These are phyloP conservation scores for Acanthoscelides obtectus DNA, from an alignment of 2,888 invertebrate species.

Conservation along the genomic window DNA sequence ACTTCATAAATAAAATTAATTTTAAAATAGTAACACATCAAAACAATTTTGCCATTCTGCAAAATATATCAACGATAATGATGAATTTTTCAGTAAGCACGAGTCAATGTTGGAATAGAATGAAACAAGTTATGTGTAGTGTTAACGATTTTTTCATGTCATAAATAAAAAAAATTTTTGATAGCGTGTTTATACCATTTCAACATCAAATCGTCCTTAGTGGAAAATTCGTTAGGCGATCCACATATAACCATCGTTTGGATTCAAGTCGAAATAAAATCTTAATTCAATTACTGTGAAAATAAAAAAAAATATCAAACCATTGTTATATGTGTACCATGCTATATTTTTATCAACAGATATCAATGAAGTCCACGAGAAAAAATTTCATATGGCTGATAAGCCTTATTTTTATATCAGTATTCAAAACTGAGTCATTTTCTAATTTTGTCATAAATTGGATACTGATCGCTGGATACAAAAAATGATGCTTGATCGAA, in stretches of 20 bases:
- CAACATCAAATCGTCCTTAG: too few species aligned
- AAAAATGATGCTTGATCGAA: background rate
- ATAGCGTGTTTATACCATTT: too few species aligned
- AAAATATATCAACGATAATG: conserved; percentile 11
- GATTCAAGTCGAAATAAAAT: background rate
- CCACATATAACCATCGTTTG: background rate
- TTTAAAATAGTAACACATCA: conserved; percentile 21
- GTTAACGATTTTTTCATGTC: too few species aligned
- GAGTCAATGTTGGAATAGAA: too few species aligned
- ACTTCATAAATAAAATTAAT: conserved; percentile 28
- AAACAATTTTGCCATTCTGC: conserved; percentile 14
- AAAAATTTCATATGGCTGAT: background rate
- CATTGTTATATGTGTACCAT: background rate
- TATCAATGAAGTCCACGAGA: background rate
- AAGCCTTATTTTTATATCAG: too few species aligned
- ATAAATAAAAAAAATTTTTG: too few species aligned
- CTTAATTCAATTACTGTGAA: background rate
- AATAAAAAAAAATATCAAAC: background rate
- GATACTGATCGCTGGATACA: background rate
- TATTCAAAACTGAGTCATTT: background rate
- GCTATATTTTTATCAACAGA: background rate
- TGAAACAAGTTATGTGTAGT: too few species aligned
- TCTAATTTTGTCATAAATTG: background rate
- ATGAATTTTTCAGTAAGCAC: too few species aligned
- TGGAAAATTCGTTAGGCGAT: too few species aligned